These are phyloP conservation scores for Trichopria drosophilae DNA, from an alignment of 2,888 invertebrate genomes.

Conservation along the genomic window DNA sequence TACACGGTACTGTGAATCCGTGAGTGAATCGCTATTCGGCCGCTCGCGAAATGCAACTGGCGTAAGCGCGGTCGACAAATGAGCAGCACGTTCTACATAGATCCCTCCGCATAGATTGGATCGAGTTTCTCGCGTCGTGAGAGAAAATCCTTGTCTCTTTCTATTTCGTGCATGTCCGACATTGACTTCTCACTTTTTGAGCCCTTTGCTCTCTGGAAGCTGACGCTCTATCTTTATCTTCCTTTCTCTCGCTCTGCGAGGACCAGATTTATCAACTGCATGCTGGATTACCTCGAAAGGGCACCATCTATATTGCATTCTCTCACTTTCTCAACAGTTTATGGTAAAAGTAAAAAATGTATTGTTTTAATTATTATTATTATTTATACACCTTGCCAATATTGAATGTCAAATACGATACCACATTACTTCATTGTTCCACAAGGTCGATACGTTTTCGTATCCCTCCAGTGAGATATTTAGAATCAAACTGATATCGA, in stretches of 20 bases:
- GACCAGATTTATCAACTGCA: conserved; percentile 40
- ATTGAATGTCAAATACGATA: too few relatives aligned
- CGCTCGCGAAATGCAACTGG: conserved; percentile 41
- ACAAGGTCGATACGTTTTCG: too few relatives aligned
- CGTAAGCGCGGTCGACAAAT: conserved; percentile 56
- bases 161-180: conserved; percentile 23
- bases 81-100: conserved; percentile 57
- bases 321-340: not conserved
- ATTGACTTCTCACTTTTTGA: not conserved
- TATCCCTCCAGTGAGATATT: too few relatives aligned
- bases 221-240: conserved; percentile 24
- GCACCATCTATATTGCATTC: conserved; percentile 40
- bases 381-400: too few relatives aligned
- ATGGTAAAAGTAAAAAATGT: not conserved
- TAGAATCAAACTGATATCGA: too few relatives aligned
- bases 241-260: conserved; percentile 33
- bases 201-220: conserved; percentile 14
- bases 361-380: not conserved
- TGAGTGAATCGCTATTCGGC: conserved; percentile 23
- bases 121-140: conserved; percentile 56
- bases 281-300: conserved; percentile 48
- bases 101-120: conserved; percentile 54
- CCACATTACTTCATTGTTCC: too few relatives aligned
- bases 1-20: conserved; percentile 35
- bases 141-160: conserved; percentile 41